Evolutionary conservation across 2,888 invertebrate species (phyloP).

Genomic region (Podotricha telesiphe): DNA sequence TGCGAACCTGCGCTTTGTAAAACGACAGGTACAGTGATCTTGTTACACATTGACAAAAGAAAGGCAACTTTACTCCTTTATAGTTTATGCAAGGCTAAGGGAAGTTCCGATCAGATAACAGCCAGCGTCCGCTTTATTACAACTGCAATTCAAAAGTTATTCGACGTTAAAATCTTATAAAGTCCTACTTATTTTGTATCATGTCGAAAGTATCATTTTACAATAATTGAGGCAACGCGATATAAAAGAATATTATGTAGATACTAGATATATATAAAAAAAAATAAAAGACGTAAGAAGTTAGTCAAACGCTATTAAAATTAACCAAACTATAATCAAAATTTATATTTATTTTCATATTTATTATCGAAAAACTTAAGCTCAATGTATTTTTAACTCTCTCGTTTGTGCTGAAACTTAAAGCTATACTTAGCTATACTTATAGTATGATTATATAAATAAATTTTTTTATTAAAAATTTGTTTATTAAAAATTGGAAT

Average conservation of each 20-base stretch:
- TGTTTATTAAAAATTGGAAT: no score
- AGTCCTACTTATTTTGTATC: constrained; percentile 1
- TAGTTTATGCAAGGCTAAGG: constrained; percentile 54
- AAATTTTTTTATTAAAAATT: no score
- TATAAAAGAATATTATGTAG: background rate
- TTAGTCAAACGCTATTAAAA: background rate
- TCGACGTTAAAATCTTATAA: constrained; percentile 53
- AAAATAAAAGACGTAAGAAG: background rate
- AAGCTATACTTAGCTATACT: no score
- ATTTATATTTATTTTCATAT: background rate
- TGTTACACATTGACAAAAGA: constrained; percentile 71
- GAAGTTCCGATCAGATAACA: constrained; percentile 81
- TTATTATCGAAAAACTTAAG: background rate
- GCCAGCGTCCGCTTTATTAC: constrained; percentile 68
- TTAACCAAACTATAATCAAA: no score
- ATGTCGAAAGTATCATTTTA: constrained; percentile 19
- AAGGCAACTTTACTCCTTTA: constrained; percentile 71
- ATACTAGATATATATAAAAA: background rate
- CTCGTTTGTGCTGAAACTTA: no score
- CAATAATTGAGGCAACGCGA: background rate
- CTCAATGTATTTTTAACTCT: background rate
- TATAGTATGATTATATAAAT: no score
- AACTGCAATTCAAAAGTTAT: constrained; percentile 64
- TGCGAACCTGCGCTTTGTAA: constrained; percentile 69
- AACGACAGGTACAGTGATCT: constrained; percentile 76